These are phyloP conservation scores for Musca vetustissima DNA, from an alignment of 1,140 invertebrate species.

Conservation along the genomic window DNA sequence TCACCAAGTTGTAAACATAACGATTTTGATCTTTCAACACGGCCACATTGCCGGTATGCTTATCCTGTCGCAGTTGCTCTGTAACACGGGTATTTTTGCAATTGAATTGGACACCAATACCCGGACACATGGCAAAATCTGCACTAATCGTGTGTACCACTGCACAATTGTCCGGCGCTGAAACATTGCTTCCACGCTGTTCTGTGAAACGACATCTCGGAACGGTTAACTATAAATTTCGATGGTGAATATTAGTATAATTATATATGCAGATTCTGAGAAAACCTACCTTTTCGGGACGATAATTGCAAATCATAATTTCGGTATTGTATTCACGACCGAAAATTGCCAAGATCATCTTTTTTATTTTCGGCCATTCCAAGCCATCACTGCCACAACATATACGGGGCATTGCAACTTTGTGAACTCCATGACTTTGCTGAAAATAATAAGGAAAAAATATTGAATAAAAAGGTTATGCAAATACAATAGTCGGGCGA, in stretches of 20 bases:
- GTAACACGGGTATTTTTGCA: slow-evolving; percentile 51
- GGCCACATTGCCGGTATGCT: slow-evolving; percentile 60
- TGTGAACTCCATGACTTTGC: slow-evolving; percentile 51
- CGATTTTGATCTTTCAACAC: slow-evolving; percentile 57
- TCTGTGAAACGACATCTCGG: slow-evolving; percentile 54
- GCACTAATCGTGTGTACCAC: slow-evolving; percentile 68
- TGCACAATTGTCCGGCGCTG: slow-evolving; percentile 55
- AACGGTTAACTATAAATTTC: slow-evolving; percentile 17
- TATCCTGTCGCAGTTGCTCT: slow-evolving; percentile 47
- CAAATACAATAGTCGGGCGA: too few species aligned
- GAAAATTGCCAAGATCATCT: slow-evolving; percentile 45
- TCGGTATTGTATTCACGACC: slow-evolving; percentile 46
- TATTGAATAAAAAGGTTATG: too few species aligned
- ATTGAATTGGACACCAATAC: slow-evolving; percentile 54
- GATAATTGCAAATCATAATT: slow-evolving; percentile 45
- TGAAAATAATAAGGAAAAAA: slow-evolving; percentile 11
- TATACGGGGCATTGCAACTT: slow-evolving; percentile 51
- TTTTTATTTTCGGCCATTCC: slow-evolving; percentile 46
- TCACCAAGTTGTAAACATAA: slow-evolving; percentile 64
- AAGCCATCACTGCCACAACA: slow-evolving; percentile 45
- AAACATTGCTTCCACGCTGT: slow-evolving; percentile 61
- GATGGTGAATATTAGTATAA: slow-evolving; percentile 1
- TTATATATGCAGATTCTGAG: background rate
- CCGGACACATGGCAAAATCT: slow-evolving; percentile 62
- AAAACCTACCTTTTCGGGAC: slow-evolving; percentile 41